Conservation (phyloP, 2,113 vertebrate genomes). For the Clarias batrachus region DNA sequence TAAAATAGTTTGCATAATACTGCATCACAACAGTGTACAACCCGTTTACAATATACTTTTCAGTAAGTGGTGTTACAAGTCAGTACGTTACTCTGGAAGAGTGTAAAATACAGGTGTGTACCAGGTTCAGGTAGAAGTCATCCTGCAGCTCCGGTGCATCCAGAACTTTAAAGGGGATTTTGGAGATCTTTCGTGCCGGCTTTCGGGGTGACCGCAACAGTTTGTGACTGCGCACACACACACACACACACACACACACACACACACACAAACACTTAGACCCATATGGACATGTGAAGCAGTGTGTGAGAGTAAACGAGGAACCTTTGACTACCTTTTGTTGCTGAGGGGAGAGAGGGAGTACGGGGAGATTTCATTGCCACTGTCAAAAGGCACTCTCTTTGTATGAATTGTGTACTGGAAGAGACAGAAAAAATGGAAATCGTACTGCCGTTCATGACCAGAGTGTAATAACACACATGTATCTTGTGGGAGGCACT, state of each 20-base stretch:
- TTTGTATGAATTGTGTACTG: slow-evolving; percentile 78
- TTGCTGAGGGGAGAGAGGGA: slow-evolving; percentile 81
- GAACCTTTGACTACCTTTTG: slow-evolving; percentile 69
- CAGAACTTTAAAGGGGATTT: slow-evolving; percentile 67
- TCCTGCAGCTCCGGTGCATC: slow-evolving; percentile 67
- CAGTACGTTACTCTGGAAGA: not conserved
- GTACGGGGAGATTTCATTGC: slow-evolving; percentile 76
- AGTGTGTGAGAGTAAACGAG: not conserved
- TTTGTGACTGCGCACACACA: slow-evolving; percentile 57
- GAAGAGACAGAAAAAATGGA: slow-evolving; percentile 20
- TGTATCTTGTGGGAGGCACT: not conserved
- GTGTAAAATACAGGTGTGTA: not conserved
- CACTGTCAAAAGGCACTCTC: slow-evolving; percentile 75
- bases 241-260: slow-evolving; percentile 3
- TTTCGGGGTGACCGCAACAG: slow-evolving; percentile 64
- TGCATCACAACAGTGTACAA: not conserved
- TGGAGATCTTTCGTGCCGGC: slow-evolving; percentile 66
- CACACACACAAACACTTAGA: not conserved
- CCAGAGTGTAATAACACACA: not conserved
- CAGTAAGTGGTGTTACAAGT: not conserved
- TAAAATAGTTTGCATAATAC: not conserved
- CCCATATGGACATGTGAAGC: not conserved
- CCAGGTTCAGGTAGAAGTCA: slow-evolving; percentile 67
- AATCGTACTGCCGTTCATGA: not conserved
- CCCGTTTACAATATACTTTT: not conserved